Evolutionary conservation across 2,797 vertebrate genomes (phyloP).

Genomic region (Todus mexicanus): DNA sequence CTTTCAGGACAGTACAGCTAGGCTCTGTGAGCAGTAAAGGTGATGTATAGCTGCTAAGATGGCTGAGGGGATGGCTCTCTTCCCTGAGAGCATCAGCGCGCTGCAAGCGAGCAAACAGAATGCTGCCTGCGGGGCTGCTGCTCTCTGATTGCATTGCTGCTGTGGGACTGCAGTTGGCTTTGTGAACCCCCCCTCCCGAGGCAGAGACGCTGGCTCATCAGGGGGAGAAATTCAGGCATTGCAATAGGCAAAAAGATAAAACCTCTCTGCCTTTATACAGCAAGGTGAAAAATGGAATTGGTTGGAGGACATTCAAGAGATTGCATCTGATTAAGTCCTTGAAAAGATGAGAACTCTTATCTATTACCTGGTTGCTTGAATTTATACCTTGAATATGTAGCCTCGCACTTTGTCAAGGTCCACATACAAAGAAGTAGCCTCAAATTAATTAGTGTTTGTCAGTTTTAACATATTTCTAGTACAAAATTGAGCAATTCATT

Average conservation of each 20-base stretch:
- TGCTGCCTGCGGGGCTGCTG: neutral
- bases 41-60: neutral
- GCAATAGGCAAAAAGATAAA: neutral
- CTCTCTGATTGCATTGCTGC: neutral
- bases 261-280: neutral
- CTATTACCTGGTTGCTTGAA: neutral
- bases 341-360: neutral
- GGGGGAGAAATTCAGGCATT: neutral
- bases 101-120: neutral
- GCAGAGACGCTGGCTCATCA: neutral
- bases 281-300: neutral
- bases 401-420: neutral
- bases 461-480: neutral
- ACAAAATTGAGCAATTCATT: neutral
- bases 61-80: neutral
- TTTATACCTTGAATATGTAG: neutral
- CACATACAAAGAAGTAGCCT: neutral
- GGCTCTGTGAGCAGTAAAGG: neutral
- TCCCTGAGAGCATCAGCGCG: neutral
- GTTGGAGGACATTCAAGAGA: slow-evolving; percentile 3
- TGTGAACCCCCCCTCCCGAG: neutral
- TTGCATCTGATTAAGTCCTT: slow-evolving; percentile 21
- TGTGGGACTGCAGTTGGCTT: neutral
- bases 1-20: neutral
- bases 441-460: neutral